Conservation (phyloP, 2,888 invertebrate genomes). For the Shargacucullia verbasci region DNA sequence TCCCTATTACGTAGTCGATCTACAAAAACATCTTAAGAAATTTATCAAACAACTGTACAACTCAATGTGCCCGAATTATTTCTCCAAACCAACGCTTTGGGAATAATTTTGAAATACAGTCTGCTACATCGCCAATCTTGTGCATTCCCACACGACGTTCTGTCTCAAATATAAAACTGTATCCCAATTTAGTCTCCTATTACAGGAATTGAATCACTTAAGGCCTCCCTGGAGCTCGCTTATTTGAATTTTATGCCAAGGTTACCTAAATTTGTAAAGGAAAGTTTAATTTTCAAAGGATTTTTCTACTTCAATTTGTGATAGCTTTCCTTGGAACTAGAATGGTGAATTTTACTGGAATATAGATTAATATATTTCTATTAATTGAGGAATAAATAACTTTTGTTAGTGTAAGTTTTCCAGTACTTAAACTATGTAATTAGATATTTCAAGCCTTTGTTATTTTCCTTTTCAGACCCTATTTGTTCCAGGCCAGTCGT, state of each 20-base stretch:
- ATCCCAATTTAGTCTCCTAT: conserved; percentile 61
- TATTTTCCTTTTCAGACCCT: too few species aligned
- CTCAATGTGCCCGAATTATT: too few species aligned
- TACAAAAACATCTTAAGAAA: too few species aligned
- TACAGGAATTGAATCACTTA: conserved; percentile 65
- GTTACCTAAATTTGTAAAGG: conserved; percentile 44
- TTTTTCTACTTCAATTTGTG: conserved; percentile 36
- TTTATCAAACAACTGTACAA: too few species aligned
- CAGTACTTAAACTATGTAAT: not conserved
- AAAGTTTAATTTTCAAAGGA: conserved; percentile 47
- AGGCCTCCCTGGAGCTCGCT: conserved; percentile 50
- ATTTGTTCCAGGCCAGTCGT: too few species aligned
- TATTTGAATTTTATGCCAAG: conserved; percentile 57
- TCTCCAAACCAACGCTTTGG: too few species aligned
- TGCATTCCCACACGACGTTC: conserved; percentile 11
- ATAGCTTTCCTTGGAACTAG: conserved; percentile 27
- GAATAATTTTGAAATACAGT: conserved; percentile 25
- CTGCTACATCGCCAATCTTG: conserved; percentile 12
- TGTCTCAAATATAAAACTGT: conserved; percentile 32
- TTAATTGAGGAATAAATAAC: not conserved
- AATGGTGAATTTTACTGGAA: conserved; percentile 1
- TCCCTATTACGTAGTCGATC: too few species aligned
- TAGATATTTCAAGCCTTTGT: too few species aligned
- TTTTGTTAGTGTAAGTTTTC: not conserved
- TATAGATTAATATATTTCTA: not conserved